These are phyloP conservation scores for Ceratitis capitata DNA, from an alignment of 1,140 invertebrate genomes.

Conservation along the genomic window DNA sequence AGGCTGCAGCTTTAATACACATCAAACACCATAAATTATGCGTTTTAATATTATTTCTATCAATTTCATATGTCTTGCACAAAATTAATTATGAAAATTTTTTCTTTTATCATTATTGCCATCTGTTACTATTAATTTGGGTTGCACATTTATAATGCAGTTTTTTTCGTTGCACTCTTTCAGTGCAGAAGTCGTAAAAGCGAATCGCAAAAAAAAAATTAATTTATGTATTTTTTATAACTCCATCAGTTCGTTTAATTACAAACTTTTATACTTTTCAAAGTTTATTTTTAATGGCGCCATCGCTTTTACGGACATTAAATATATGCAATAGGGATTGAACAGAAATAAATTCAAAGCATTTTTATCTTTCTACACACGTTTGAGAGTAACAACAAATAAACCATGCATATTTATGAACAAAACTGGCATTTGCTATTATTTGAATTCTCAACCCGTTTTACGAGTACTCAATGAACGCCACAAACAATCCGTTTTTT, in stretches of 20 bases:
- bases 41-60: neutral
- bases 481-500: neutral
- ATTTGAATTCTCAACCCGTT: neutral
- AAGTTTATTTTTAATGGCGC: neutral
- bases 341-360: neutral
- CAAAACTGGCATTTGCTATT: neutral
- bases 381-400: neutral
- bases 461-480: neutral
- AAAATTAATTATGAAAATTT: constrained; percentile 26
- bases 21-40: neutral
- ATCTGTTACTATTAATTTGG: constrained; percentile 30
- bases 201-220: neutral
- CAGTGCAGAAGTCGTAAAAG: too few species aligned
- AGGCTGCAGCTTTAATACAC: neutral
- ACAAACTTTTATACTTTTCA: neutral
- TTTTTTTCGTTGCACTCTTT: neutral
- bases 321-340: neutral
- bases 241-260: neutral
- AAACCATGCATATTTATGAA: neutral
- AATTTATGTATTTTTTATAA: too few species aligned
- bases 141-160: neutral
- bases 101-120: constrained; percentile 5
- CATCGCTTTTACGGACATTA: neutral
- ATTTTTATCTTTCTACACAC: neutral
- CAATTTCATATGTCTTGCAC: neutral